phyloP scores from a whole-genome alignment of 2,113 vertebrate genomes.

The Balaeniceps rex region DNA sequence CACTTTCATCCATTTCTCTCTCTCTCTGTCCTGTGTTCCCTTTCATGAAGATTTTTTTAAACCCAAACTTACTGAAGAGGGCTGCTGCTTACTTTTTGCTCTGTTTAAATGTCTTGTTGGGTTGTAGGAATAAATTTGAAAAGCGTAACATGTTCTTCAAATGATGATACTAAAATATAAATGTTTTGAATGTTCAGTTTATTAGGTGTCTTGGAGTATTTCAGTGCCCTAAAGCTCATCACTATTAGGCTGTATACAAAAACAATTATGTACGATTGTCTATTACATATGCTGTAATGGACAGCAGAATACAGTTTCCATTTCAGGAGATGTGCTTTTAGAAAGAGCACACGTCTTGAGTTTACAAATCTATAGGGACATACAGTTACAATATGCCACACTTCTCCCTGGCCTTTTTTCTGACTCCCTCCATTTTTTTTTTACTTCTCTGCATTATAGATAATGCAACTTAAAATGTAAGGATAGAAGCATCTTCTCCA shows the following conservation, averaged over 20 bases:
- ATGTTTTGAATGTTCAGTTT: neutral
- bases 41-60: neutral
- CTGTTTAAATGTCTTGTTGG: neutral
- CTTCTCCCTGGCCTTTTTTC: neutral
- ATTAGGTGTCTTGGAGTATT: neutral
- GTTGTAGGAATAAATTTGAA: neutral
- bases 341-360: neutral
- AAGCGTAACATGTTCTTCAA: neutral
- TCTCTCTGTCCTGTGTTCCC: neutral
- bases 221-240: neutral
- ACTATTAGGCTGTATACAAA: neutral
- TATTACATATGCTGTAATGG: neutral
- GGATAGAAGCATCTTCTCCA: neutral
- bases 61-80: neutral
- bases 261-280: neutral
- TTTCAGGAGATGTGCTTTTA: neutral
- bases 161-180: neutral
- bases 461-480: neutral
- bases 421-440: neutral
- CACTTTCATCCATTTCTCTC: neutral
- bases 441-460: neutral
- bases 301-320: neutral
- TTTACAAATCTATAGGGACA: neutral
- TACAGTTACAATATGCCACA: too few relatives aligned
- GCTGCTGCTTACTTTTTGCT: neutral